A percentile compares a stretch with the other conserved stretches of the same genome.
phyloP scores from a whole-genome alignment of 1,140 invertebrate genomes.

The Drosophila serrata region DNA sequence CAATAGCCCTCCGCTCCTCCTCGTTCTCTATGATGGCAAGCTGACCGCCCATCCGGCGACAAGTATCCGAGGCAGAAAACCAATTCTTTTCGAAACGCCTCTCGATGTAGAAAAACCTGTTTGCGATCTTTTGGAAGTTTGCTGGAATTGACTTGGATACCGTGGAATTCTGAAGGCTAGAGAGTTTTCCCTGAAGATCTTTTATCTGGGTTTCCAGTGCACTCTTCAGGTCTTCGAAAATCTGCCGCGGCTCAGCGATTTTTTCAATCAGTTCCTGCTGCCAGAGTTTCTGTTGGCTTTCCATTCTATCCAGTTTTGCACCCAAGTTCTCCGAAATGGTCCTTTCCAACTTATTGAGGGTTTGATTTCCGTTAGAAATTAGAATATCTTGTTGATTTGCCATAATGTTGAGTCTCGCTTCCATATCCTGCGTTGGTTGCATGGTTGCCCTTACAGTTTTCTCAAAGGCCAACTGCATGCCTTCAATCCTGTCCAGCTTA shows the following conservation, averaged over 20 bases:
- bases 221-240: background rate
- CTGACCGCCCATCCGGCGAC: background rate
- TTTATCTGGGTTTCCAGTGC: background rate
- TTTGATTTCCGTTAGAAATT: background rate
- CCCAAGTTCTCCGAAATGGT: background rate
- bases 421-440: background rate
- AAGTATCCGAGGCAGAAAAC: background rate
- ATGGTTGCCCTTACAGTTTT: background rate
- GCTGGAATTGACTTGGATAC: background rate
- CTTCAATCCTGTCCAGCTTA: slow-evolving; percentile 4
- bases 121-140: background rate
- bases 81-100: background rate
- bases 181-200: background rate
- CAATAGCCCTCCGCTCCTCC: background rate
- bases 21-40: slow-evolving; percentile 3
- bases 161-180: background rate
- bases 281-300: background rate
- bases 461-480: background rate
- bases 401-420: background rate
- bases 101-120: slow-evolving; percentile 1
- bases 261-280: background rate
- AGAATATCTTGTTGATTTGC: background rate
- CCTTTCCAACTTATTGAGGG: background rate
- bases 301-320: background rate
- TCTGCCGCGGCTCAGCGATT: background rate